Evolutionary conservation across 1,140 invertebrate species (phyloP).

Genomic region (Zaprionus taronus): DNA sequence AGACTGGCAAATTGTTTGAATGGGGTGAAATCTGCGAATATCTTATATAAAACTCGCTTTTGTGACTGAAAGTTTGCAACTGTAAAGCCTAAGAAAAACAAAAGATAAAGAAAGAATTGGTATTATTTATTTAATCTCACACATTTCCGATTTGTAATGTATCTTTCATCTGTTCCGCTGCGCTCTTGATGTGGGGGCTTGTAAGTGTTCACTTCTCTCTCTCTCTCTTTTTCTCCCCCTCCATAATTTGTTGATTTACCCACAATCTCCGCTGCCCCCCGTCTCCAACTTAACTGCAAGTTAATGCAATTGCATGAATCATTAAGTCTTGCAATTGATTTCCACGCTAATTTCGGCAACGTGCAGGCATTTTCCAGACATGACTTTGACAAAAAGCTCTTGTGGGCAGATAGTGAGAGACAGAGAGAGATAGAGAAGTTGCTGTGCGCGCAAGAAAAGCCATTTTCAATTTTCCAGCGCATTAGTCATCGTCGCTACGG

Average conservation of each 20-base stretch:
- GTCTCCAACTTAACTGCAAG: conserved; percentile 2
- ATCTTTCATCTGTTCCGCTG: conserved; percentile 2
- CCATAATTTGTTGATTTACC: conserved; percentile 3
- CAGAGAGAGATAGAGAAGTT: background rate
- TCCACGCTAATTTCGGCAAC: conserved; percentile 74
- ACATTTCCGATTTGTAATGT: background rate
- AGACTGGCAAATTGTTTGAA: background rate
- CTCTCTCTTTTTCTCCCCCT: background rate
- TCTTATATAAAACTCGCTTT: conserved; percentile 5
- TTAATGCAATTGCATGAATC: conserved; percentile 48
- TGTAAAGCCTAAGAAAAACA: background rate
- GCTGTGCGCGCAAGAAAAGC: conserved; percentile 29
- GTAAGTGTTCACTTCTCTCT: background rate
- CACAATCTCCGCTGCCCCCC: background rate
- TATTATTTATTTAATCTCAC: background rate
- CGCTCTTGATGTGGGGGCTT: background rate
- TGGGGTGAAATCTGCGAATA: background rate
- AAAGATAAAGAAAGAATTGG: background rate
- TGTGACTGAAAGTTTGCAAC: background rate
- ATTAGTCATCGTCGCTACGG: conserved; percentile 66
- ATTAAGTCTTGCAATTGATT: conserved; percentile 67
- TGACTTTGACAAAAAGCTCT: conserved; percentile 60
- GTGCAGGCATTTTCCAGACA: conserved; percentile 60
- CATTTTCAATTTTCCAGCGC: conserved; percentile 77
- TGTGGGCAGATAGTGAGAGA: conserved; percentile 20